Percentiles rank a stretch among this genome's conserved stretches.
phyloP scores from a whole-genome alignment of 2,113 vertebrate species.

The Bambusicola thoracicus region DNA sequence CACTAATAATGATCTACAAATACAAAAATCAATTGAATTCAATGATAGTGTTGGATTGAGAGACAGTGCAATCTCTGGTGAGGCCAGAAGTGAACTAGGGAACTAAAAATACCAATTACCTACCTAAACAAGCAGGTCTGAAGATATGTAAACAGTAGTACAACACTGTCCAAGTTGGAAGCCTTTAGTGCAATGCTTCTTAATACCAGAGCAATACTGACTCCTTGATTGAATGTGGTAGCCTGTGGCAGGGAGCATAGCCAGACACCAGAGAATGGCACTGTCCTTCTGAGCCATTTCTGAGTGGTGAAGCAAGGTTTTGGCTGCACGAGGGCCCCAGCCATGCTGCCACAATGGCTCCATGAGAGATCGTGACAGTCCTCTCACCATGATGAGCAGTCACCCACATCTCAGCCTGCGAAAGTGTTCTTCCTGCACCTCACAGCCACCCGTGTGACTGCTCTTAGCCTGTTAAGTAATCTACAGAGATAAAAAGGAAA shows the following conservation, averaged over 20 bases:
- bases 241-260: neutral
- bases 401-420: neutral
- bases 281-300: neutral
- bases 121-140: neutral
- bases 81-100: neutral
- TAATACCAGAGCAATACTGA: neutral
- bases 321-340: neutral
- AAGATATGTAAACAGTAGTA: neutral
- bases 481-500: neutral
- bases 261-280: accelerated
- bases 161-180: neutral
- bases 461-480: neutral
- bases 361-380: neutral
- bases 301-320: neutral
- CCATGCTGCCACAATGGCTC: neutral
- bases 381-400: neutral
- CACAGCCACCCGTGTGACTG: neutral
- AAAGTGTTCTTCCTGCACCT: neutral
- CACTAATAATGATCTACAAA: neutral
- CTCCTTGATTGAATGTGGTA: neutral
- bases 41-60: neutral
- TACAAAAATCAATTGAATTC: neutral
- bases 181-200: neutral
- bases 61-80: neutral
- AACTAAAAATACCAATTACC: neutral